These are phyloP conservation scores for Apamea sordens DNA, from an alignment of 2,888 invertebrate genomes.

Conservation along the genomic window DNA sequence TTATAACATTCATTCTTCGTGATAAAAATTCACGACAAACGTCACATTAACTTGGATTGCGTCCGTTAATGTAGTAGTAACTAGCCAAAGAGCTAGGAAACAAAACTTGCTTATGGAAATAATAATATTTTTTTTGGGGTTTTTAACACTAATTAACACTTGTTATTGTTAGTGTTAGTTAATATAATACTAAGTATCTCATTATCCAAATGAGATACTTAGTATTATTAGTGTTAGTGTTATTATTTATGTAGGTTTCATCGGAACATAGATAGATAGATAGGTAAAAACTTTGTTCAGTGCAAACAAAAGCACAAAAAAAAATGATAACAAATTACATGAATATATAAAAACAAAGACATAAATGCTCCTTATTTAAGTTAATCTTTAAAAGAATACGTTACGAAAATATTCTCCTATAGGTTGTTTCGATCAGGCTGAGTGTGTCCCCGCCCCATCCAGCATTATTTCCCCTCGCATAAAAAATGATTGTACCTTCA, in stretches of 20 bases:
- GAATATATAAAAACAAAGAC: neutral
- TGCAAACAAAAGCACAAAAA: neutral
- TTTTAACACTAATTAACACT: no score
- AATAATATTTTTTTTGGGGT: no score
- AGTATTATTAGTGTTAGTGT: no score
- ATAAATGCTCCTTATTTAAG: neutral
- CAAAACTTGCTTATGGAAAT: neutral
- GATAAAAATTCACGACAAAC: neutral
- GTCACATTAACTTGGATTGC: neutral
- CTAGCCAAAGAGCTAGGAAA: neutral
- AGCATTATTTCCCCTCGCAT: slow-evolving; percentile 87
- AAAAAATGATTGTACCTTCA: slow-evolving; percentile 91
- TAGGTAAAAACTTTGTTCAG: neutral
- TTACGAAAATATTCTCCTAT: neutral
- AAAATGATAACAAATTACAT: neutral
- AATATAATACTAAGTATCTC: no score
- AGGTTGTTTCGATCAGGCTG: slow-evolving; percentile 32
- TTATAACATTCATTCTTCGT: neutral
- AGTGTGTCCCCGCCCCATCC: slow-evolving; percentile 69
- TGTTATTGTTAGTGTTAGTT: no score
- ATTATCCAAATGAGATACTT: no score
- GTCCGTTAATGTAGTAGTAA: neutral
- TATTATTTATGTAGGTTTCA: neutral
- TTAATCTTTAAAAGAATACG: neutral
- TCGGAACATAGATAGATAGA: neutral